Percentiles rank a stretch among this genome's conserved stretches.
These are phyloP conservation scores for Podiceps cristatus DNA, from an alignment of 2,113 vertebrate species.

Conservation along the genomic window DNA sequence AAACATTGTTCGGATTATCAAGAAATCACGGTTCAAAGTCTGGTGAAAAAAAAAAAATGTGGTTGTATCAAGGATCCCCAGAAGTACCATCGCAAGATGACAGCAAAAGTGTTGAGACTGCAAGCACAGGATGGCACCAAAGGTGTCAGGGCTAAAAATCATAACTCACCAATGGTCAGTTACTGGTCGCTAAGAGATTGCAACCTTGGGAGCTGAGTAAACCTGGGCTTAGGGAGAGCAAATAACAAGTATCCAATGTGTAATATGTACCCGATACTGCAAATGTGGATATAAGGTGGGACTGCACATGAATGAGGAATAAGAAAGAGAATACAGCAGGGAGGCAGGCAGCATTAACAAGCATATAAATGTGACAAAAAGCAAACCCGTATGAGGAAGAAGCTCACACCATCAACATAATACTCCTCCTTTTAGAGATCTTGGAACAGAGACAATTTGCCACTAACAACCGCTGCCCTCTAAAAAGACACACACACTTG, in stretches of 20 bases:
- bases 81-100: background rate
- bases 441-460: background rate
- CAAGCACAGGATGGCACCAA: background rate
- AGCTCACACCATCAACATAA: background rate
- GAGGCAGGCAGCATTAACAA: background rate
- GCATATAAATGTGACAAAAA: background rate
- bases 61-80: background rate
- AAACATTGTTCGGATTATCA: background rate
- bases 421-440: background rate
- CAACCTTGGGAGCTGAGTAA: background rate
- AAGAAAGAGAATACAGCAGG: background rate
- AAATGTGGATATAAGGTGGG: background rate
- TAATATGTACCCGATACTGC: background rate
- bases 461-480: fast-evolving
- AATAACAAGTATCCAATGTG: background rate
- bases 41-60: fast-evolving
- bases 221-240: background rate
- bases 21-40: background rate
- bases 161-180: background rate
- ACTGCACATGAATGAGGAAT: background rate
- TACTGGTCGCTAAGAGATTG: background rate
- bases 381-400: background rate
- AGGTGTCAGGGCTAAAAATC: background rate
- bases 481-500: background rate
- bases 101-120: background rate